Conservation (phyloP, 2,113 vertebrate genomes). For the Tinamus guttatus region DNA sequence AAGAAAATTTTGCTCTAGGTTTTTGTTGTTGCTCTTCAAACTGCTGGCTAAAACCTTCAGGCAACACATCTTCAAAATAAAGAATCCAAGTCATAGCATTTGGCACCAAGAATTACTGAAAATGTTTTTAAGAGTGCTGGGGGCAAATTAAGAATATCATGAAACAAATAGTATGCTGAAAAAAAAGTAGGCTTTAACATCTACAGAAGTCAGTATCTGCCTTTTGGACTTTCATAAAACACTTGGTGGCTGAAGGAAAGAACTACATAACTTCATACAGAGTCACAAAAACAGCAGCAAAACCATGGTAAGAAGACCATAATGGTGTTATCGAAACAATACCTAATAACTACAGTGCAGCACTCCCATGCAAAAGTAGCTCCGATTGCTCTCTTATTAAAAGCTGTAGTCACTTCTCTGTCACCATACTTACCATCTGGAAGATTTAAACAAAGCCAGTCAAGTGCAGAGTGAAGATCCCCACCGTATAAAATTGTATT, state of each 20-base stretch:
- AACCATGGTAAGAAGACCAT: neutral
- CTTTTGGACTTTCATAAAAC: neutral
- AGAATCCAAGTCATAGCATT: neutral
- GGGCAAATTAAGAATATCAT: neutral
- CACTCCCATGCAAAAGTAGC: fast-evolving
- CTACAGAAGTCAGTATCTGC: neutral
- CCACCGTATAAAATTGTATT: constrained; percentile 92
- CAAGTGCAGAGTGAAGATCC: constrained; percentile 95
- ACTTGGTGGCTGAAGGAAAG: neutral
- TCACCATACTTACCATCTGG: constrained; percentile 83
- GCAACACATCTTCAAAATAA: constrained; percentile 86
- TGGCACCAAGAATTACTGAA: neutral
- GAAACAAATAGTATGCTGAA: neutral
- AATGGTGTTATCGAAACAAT: fast-evolving
- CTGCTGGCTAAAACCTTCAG: constrained; percentile 95
- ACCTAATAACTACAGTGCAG: neutral
- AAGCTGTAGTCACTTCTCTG: neutral
- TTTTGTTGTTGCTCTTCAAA: constrained; percentile 91
- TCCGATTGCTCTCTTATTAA: neutral
- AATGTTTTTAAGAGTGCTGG: neutral
- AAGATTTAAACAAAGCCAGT: constrained; percentile 98
- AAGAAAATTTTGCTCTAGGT: constrained; percentile 85
- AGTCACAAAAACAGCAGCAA: neutral
- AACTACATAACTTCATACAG: neutral
- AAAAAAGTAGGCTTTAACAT: neutral